Conservation (phyloP, 1,140 invertebrate species). For the Drosophila mauritiana region DNA sequence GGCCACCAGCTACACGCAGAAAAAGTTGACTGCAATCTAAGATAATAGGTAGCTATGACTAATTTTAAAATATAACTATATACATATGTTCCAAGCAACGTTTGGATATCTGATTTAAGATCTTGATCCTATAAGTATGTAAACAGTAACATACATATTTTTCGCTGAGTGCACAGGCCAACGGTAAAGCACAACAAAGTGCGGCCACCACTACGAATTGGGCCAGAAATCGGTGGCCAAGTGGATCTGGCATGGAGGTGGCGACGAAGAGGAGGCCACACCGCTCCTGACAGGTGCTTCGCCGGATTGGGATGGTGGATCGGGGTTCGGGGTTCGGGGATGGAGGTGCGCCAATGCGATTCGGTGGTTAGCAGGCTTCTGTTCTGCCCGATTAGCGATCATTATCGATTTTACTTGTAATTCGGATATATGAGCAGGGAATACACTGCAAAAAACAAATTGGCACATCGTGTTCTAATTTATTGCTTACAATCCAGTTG, state of each 20-base stretch:
- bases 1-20: constrained; percentile 35
- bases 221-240: constrained; percentile 32
- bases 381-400: constrained; percentile 35
- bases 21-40: neutral
- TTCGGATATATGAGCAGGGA: neutral
- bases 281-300: constrained; percentile 23
- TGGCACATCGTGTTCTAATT: constrained; percentile 4
- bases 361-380: constrained; percentile 21
- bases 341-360: constrained; percentile 1
- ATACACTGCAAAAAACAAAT: neutral
- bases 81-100: too few relatives aligned
- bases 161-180: neutral
- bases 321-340: neutral
- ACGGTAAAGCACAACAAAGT: constrained; percentile 46
- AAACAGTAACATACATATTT: neutral
- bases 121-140: neutral
- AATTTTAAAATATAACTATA: too few relatives aligned
- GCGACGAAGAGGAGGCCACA: neutral
- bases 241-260: neutral
- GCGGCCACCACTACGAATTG: constrained; percentile 49
- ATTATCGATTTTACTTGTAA: constrained; percentile 44
- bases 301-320: neutral
- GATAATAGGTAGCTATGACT: too few relatives aligned
- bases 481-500: neutral
- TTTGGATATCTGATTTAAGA: too few relatives aligned